phyloP scores from a whole-genome alignment of 2,888 invertebrate species.

The Melolontha melolontha region DNA sequence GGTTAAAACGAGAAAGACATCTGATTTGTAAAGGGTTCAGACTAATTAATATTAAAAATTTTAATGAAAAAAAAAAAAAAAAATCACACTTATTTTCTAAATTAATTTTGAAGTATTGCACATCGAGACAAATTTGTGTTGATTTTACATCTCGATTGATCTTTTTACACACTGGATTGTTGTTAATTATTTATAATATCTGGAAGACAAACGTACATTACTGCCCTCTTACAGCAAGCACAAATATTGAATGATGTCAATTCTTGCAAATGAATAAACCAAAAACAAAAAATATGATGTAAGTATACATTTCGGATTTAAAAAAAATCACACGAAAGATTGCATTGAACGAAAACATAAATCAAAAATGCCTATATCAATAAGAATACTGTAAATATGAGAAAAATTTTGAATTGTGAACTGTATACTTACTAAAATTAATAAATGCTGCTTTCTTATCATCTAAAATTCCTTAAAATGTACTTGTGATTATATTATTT shows the following conservation, averaged over 20 bases:
- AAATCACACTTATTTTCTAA: slow-evolving; percentile 29
- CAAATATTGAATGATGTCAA: slow-evolving; percentile 41
- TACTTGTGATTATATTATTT: slow-evolving; percentile 57
- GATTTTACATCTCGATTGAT: slow-evolving; percentile 1
- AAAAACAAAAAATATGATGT: slow-evolving; percentile 12
- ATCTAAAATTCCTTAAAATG: slow-evolving; percentile 47
- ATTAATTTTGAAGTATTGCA: slow-evolving; percentile 40
- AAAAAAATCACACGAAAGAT: background rate
- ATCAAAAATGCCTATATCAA: slow-evolving; percentile 2
- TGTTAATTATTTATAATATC: slow-evolving; percentile 15
- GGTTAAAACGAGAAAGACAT: background rate
- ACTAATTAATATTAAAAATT: slow-evolving; percentile 16
- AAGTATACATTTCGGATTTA: slow-evolving; percentile 33
- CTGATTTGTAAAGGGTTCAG: slow-evolving; percentile 5
- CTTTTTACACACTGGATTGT: slow-evolving; percentile 3
- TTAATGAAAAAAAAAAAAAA: slow-evolving; percentile 11
- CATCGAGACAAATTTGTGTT: slow-evolving; percentile 38
- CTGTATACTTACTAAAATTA: slow-evolving; percentile 37
- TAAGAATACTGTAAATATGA: slow-evolving; percentile 1
- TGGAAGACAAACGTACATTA: slow-evolving; percentile 35
- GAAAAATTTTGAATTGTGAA: slow-evolving; percentile 15
- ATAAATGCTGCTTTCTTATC: slow-evolving; percentile 41
- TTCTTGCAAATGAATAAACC: slow-evolving; percentile 27
- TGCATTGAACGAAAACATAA: slow-evolving; percentile 5
- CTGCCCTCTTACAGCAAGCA: slow-evolving; percentile 15